Conservation (phyloP, 2,888 invertebrate genomes). For the Icerya purchasi region DNA sequence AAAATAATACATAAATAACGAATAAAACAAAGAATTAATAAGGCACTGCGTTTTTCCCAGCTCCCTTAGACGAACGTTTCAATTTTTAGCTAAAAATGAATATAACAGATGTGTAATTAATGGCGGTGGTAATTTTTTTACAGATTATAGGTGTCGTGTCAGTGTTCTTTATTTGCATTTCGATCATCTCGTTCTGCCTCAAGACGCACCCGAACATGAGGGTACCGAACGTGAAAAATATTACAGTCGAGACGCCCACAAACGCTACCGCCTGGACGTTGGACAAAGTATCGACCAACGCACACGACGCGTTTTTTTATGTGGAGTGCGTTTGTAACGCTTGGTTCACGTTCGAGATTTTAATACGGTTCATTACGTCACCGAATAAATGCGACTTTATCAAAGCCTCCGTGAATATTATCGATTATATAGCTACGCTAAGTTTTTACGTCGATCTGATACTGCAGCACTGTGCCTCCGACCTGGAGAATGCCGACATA, state of each 20-base stretch:
- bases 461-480: conserved; percentile 71
- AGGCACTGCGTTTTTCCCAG: too few species aligned
- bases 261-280: conserved; percentile 59
- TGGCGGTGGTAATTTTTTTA: too few species aligned
- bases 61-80: too few species aligned
- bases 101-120: too few species aligned
- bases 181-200: conserved; percentile 96
- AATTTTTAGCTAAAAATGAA: too few species aligned
- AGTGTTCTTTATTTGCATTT: conserved; percentile 98
- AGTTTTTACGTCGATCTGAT: conserved; percentile 91
- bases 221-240: conserved; percentile 66
- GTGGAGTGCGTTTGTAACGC: conserved; percentile 96
- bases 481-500: conserved; percentile 83
- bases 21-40: too few species aligned
- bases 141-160: conserved; percentile 96
- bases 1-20: too few species aligned
- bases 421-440: conserved; percentile 95
- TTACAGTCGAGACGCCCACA: conserved; percentile 51
- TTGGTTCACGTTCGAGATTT: conserved; percentile 96
- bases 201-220: conserved; percentile 99
- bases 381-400: conserved; percentile 77
- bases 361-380: conserved; percentile 75
- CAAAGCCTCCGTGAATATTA: conserved; percentile 91
- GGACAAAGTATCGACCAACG: conserved; percentile 82
- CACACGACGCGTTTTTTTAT: conserved; percentile 93